Percentiles rank a stretch among this genome's conserved stretches.
Conservation (phyloP, 2,888 invertebrate genomes). For the Parasteatoda lunata region DNA sequence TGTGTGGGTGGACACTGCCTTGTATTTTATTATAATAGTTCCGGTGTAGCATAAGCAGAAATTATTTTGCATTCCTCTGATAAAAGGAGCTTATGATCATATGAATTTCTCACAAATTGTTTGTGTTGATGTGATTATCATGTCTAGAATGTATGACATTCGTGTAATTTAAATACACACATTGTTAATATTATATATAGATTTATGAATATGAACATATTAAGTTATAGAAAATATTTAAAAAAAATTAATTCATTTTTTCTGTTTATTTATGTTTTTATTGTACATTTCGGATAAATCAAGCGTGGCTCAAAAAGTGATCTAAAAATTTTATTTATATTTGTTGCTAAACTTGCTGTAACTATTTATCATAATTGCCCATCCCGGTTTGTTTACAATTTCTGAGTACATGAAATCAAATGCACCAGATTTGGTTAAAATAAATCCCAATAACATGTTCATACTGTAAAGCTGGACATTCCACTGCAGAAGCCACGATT, state of each 20-base stretch:
- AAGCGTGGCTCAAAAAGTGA: background rate
- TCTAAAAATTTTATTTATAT: background rate
- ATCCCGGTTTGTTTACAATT: background rate
- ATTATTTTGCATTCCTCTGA: conserved; percentile 41
- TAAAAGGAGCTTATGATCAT: conserved; percentile 48
- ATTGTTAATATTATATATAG: conserved; percentile 58
- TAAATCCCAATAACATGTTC: conserved; percentile 30
- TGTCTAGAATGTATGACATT: conserved; percentile 45
- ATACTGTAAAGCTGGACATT: conserved; percentile 41
- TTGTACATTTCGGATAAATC: conserved; percentile 5
- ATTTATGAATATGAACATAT: conserved; percentile 38
- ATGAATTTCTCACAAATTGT: conserved; percentile 32
- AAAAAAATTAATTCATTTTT: conserved; percentile 4
- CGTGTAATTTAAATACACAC: conserved; percentile 46
- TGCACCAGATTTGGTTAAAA: conserved; percentile 21
- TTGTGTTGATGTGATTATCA: conserved; percentile 45
- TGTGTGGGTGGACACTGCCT: no score
- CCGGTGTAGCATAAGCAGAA: conserved; percentile 1
- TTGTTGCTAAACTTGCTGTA: no score
- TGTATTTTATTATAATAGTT: background rate
- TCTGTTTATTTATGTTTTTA: conserved; percentile 18
- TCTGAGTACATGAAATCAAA: conserved; percentile 55
- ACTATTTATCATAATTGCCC: no score
- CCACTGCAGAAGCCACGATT: conserved; percentile 51
- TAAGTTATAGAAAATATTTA: conserved; percentile 11